phyloP scores from a whole-genome alignment of 1,140 invertebrate genomes.

The Zaprionus tsacasi region DNA sequence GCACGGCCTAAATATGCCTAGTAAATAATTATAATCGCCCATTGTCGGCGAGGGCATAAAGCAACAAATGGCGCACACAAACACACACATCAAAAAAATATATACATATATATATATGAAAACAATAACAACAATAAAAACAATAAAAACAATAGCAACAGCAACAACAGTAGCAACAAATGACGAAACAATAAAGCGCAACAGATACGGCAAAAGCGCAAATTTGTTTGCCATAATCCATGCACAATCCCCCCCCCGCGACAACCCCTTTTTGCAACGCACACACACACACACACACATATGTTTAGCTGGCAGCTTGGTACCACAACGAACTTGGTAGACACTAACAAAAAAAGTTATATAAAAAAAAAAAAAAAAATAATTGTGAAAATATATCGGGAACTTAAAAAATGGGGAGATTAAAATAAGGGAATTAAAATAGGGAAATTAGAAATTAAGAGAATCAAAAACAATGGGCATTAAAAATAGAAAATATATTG shows the following conservation, averaged over 20 bases:
- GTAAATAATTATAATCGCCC: slow-evolving; percentile 13
- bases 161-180: slow-evolving; percentile 11
- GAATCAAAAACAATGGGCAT: no score
- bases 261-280: background rate
- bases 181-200: slow-evolving; percentile 56
- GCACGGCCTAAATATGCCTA: background rate
- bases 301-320: background rate
- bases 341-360: background rate
- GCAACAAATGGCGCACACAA: slow-evolving; percentile 5
- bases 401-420: background rate
- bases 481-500: no score
- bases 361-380: background rate
- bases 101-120: background rate
- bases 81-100: background rate
- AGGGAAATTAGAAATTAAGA: no score
- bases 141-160: slow-evolving; percentile 1
- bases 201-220: slow-evolving; percentile 33
- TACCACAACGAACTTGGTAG: slow-evolving; percentile 9
- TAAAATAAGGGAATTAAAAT: no score
- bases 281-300: background rate
- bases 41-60: slow-evolving; percentile 6
- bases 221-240: slow-evolving; percentile 33
- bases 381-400: no score
- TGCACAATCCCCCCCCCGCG: background rate
- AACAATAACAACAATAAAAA: slow-evolving; percentile 6